Conservation (phyloP, 2,797 vertebrate genomes). For the Pitangus sulphuratus region DNA sequence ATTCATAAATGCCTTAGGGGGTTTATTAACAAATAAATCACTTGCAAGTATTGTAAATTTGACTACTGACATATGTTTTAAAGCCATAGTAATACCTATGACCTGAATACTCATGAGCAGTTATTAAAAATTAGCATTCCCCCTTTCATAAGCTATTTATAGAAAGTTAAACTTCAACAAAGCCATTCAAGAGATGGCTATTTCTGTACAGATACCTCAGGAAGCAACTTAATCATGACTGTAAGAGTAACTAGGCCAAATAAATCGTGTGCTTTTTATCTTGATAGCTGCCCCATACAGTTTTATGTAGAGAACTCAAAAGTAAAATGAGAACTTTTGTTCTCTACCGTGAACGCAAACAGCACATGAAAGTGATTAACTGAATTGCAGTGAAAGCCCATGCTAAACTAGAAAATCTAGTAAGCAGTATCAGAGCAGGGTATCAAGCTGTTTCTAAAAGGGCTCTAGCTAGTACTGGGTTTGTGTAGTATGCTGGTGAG, state of each 20-base stretch:
- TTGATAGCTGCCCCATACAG: not conserved
- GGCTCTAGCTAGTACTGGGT: not conserved
- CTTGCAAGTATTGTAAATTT: not conserved
- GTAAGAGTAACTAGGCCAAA: not conserved
- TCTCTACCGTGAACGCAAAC: not conserved
- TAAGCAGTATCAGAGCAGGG: not conserved
- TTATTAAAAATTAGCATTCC: not conserved
- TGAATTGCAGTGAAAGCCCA: not conserved
- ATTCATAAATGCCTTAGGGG: not conserved
- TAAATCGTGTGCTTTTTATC: not conserved
- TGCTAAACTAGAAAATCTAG: not conserved
- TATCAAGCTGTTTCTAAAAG: not conserved
- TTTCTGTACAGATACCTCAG: not conserved
- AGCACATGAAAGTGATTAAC: not conserved
- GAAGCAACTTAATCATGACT: not conserved
- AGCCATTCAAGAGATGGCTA: not conserved
- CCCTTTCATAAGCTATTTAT: not conserved
- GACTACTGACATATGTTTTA: not conserved
- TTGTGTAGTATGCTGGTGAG: not conserved
- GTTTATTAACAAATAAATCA: not conserved
- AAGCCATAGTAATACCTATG: not conserved
- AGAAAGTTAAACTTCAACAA: constrained; percentile 7
- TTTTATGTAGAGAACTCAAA: not conserved
- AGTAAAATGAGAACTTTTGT: not conserved
- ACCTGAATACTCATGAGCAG: not conserved